These are phyloP conservation scores for Peromyscus leucopus DNA, from an alignment of 2,113 vertebrate genomes.

Conservation along the genomic window DNA sequence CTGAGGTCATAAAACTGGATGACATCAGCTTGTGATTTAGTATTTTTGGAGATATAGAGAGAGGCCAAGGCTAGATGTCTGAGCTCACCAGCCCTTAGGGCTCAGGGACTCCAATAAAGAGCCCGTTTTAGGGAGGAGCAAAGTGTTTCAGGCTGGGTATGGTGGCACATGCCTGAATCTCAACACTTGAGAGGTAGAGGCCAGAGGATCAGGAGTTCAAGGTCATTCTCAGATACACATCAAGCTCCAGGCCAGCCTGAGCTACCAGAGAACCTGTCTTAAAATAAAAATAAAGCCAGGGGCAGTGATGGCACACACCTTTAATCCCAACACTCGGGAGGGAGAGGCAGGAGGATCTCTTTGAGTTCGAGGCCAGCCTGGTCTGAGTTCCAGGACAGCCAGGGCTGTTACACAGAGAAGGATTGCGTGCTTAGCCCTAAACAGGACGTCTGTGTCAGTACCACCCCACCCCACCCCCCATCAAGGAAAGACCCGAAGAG, in stretches of 20 bases:
- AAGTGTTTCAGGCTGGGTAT: neutral
- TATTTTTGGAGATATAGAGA: neutral
- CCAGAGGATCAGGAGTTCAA: neutral
- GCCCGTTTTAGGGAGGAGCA: neutral
- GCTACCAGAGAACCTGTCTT: neutral
- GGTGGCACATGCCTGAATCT: neutral
- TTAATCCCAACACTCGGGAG: neutral
- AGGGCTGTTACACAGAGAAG: neutral
- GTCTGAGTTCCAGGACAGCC: neutral
- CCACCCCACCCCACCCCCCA: too few species aligned
- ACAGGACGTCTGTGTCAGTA: neutral
- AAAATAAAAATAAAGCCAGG: neutral
- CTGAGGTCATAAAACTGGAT: constrained; percentile 6
- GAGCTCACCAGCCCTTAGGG: neutral
- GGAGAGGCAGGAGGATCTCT: neutral
- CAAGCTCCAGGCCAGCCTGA: neutral
- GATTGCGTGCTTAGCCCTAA: neutral
- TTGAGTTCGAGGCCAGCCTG: neutral
- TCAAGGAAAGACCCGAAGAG: neutral
- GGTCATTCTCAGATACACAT: neutral
- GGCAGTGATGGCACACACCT: neutral
- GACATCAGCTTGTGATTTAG: constrained; percentile 26
- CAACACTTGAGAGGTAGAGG: neutral
- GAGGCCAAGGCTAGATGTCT: neutral
- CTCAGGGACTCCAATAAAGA: neutral